Base-by-base conservation (phyloP, 2,888 invertebrate genomes). In the Sphaerophoria rueppellii region DNA sequence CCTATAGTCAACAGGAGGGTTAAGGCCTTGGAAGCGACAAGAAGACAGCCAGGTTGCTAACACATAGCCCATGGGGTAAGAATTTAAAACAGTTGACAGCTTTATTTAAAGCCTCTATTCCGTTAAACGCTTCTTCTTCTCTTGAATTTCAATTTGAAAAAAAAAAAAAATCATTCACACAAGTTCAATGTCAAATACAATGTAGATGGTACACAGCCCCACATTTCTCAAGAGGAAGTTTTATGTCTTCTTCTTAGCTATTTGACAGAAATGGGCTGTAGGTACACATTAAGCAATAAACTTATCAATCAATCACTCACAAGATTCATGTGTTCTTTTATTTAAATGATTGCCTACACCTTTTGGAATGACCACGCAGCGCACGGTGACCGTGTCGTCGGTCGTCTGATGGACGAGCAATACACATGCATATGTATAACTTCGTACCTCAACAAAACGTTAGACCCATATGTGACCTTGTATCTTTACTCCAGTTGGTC, bases 301-400 rank as follows among this genome's bases (percentile, higher is more conserved):
- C 24, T n/a, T 67, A 40, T 54, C 54, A 40, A 67, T 67, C 67
- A 67, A 67, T 67, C 67, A 67, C 67, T 54, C 24, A 24, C 9
- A 16, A 70, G 1, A 35, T 34, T 70, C 70, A 58, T 32, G 57
- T 60, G 24, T 60, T 61, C 24, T 60, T 16, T 61, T 55, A 24
- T 58, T 3, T 32, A 70, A 60, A 35, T 12, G 37, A 61, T 46
- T 52, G 24, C 24, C 24, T 24, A 60, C 52, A 50, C 65, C 24
- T 67, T 24, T 54, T 61, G 69, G 54, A 70, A 69, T 54, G 69
- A 70, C 16, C 34, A 52, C 24, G 24, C 24, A 1, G 2, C 24
- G 24, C 24, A 24, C 24, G 24, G 2, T 2, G 24, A 24, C 24
- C 24, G 24, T 24, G 24, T 24, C 24, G 24, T 24, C 24, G 24